Evolutionary conservation across 2,797 vertebrate species (phyloP), one percentile per base, ranked within the genome.

Genomic region (Cephalopachus bancanus): DNA sequence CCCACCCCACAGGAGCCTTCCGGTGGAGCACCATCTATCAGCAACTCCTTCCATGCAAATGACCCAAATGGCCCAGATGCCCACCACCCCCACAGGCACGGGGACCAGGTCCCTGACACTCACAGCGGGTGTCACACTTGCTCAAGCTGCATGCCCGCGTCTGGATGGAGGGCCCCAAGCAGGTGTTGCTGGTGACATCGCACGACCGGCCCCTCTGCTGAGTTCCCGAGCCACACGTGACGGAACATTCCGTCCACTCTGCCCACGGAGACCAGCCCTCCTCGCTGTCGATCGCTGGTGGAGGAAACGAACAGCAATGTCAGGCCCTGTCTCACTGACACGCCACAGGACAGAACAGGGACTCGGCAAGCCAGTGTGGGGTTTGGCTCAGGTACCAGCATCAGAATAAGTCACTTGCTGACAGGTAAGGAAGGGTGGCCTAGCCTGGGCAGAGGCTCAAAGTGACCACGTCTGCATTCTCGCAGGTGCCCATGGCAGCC

Each of bases 181-280:
- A 99, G 83, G 99, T 99, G 97, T 99, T 99, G 97, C 99, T 99
- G 96, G 99, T 99, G 96, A 99, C 99, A 11, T 99, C 99, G 93
- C 99, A 99, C 0, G 99, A 99, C 44, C 99, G 98, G 76, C 99
- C 99, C 95, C 99, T 99, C 98, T 99, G 99, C 97, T 99, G 99
- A 49, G 99, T 99, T 89, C 99, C 99, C 9, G 99, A 99, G 30
- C 99, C 99, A 57, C 99, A 99, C 1, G 99, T 99, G 94, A 99
- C 99, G 0, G 99, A 99, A 97, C 99, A 99, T 97, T 99, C 99
- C 0, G 99, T 99, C 99, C 99, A 99, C 97, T 99, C 99, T 0
- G 99, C 99, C 99, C 99, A 99, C 0, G 99, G 99, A 10, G 99
- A 99, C 99, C 99, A 99, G 95, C 99, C 99, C 28, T 99, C 99